Conservation (phyloP, 2,797 vertebrate genomes). For the Toxotes lorentzi region DNA sequence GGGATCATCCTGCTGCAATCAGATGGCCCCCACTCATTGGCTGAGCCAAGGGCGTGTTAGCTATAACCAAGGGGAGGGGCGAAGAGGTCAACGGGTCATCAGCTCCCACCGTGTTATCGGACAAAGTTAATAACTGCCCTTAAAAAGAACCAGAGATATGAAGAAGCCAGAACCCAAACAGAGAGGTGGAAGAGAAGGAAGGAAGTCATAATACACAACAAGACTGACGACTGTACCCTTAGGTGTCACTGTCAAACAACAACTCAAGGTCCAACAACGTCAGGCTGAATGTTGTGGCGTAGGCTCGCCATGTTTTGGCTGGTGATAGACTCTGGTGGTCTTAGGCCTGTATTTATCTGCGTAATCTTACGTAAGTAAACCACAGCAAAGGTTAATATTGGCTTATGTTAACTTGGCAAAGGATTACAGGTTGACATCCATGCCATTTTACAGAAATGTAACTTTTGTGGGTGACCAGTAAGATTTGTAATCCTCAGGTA, state of each 20-base stretch:
- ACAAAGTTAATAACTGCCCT: conserved; percentile 22
- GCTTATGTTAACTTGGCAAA: neutral
- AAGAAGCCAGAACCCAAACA: conserved; percentile 52
- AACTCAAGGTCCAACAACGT: conserved; percentile 27
- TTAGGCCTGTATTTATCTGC: neutral
- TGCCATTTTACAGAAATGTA: neutral
- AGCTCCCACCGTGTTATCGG: conserved; percentile 41
- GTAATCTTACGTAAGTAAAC: neutral
- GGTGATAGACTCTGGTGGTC: neutral
- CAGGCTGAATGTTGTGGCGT: conserved; percentile 24
- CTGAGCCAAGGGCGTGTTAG: conserved; percentile 64
- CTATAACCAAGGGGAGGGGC: neutral
- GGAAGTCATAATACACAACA: conserved; percentile 11
- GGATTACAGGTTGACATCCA: neutral
- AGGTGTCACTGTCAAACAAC: conserved; percentile 35
- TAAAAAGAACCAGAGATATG: conserved; percentile 24
- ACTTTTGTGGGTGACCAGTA: neutral
- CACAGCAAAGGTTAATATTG: conserved; percentile 17
- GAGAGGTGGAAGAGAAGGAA: neutral
- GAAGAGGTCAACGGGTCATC: conserved; percentile 36
- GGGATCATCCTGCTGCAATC: neutral
- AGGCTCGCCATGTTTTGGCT: conserved; percentile 24
- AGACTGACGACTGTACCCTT: neutral
- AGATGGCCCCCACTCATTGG: conserved; percentile 65
- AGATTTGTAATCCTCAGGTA: neutral